Evolutionary conservation across 2,888 invertebrate genomes (phyloP), one percentile per base, ranked within the genome.

Genomic region (Cyrtodaria siliqua): DNA sequence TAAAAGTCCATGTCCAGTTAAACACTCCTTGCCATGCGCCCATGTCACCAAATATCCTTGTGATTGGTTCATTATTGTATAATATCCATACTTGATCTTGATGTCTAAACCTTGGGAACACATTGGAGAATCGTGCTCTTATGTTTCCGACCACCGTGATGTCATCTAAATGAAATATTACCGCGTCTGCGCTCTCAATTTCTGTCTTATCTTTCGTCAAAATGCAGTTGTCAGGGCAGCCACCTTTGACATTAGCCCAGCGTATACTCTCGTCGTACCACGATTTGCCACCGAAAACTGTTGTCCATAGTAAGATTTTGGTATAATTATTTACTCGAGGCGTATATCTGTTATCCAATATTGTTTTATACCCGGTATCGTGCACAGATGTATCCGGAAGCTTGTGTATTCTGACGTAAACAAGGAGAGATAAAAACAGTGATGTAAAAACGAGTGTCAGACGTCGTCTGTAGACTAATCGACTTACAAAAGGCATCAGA

Each of bases 1-100:
- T 60, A 26, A 59, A 75, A 2, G 69, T 56, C 69, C 57, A 50
- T 2, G 74, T 75, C 74, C 74, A 75, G 64, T 75, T 75, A 40
- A 75, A 69, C 4, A 59, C 14, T 2, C 69, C 74, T 47, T 69
- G 63, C 69, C 68, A 75, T 14, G 52, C 24, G 9, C 18, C 40
- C 18, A 59, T 29, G 44, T 63, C 60, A 2, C 69, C 69, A 68
- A 63, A 75, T 18, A 75, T 53, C 49, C 49, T 57, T n/a, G 69
- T 52, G 12, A 68, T 27, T 6, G 74, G 74, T 24, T 75, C 74
- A 16, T 68, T 18, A 42, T 69, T 75, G 42, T 53, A 59, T 4
- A 75, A 29, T 9, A 75, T 33, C 74, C 74, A 75, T 1, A 64
- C 50, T 20, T 75, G 74, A 29, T 67, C 55, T 2, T 55, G 67